Percentiles rank a stretch among this genome's conserved stretches.
Evolutionary conservation across 2,797 vertebrate species (phyloP).

Genomic region (Eptatretus atami): DNA sequence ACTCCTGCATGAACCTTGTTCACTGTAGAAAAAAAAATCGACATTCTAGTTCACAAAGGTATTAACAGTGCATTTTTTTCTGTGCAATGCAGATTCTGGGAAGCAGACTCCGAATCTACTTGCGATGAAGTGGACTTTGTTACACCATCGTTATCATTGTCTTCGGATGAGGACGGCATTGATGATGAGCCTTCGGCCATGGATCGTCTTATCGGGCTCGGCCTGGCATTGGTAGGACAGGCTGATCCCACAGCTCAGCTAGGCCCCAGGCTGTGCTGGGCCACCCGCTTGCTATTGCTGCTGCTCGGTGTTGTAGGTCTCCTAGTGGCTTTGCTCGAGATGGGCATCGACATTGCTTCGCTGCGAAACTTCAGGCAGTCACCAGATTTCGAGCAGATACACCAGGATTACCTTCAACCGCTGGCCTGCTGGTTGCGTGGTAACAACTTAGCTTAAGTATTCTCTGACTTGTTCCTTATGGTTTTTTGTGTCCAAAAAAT

Average conservation of each 20-base stretch:
- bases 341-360: slow-evolving; percentile 73
- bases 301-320: slow-evolving; percentile 27
- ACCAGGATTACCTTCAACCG: slow-evolving; percentile 74
- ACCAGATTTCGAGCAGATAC: slow-evolving; percentile 81
- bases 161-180: background rate
- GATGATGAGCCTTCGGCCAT: background rate
- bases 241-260: too few species aligned
- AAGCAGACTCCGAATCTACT: background rate
- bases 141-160: background rate
- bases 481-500: too few species aligned
- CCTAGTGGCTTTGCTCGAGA: slow-evolving; percentile 57
- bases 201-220: too few species aligned
- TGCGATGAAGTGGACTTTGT: slow-evolving; percentile 1
- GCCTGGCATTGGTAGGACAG: too few species aligned
- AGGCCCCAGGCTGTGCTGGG: slow-evolving; percentile 12
- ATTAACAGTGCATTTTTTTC: background rate
- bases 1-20: too few species aligned
- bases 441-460: slow-evolving; percentile 13
- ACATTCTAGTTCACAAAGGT: too few species aligned
- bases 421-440: slow-evolving; percentile 62
- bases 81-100: slow-evolving; percentile 1
- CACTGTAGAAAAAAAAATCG: too few species aligned
- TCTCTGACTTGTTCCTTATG: too few species aligned
- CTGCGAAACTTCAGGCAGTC: slow-evolving; percentile 84
- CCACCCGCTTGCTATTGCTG: slow-evolving; percentile 43